Conservation (phyloP, 2,797 vertebrate genomes). For the Apogon hyalosoma region DNA sequence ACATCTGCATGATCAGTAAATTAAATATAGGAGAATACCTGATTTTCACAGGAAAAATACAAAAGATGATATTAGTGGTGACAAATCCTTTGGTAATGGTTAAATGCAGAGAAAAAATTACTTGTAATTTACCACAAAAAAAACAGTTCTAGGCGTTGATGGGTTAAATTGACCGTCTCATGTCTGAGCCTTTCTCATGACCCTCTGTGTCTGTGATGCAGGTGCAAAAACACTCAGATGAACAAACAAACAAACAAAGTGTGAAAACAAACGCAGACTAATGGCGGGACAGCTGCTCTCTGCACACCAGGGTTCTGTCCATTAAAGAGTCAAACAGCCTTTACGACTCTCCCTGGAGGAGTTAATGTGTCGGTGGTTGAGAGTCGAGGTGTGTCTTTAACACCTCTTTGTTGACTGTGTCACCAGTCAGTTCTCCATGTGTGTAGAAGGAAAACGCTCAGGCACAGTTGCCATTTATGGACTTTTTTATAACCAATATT, state of each 20-base stretch:
- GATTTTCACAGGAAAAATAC: too few relatives aligned
- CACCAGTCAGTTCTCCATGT: constrained; percentile 46
- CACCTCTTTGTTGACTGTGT: constrained; percentile 31
- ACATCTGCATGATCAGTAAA: too few relatives aligned
- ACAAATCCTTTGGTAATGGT: too few relatives aligned
- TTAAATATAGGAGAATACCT: too few relatives aligned
- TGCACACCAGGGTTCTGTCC: constrained; percentile 59
- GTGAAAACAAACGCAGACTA: constrained; percentile 72
- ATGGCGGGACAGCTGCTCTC: constrained; percentile 73
- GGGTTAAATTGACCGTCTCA: constrained; percentile 6
- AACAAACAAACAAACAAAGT: constrained; percentile 78
- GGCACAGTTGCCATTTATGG: too few relatives aligned
- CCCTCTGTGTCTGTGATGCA: constrained; percentile 55
- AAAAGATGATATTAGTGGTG: too few relatives aligned
- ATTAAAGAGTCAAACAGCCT: constrained; percentile 59
- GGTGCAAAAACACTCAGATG: constrained; percentile 74
- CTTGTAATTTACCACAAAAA: too few relatives aligned
- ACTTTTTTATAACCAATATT: too few relatives aligned
- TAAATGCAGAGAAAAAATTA: too few relatives aligned
- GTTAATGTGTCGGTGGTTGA: constrained; percentile 39
- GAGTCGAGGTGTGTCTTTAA: constrained; percentile 37
- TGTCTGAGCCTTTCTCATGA: constrained; percentile 65
- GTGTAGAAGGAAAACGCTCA: constrained; percentile 10
- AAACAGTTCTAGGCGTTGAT: too few relatives aligned
- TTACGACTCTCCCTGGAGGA: constrained; percentile 64